Base-by-base conservation (phyloP, 2,797 vertebrate genomes). In the Lepidocolaptes lacrymiger region DNA sequence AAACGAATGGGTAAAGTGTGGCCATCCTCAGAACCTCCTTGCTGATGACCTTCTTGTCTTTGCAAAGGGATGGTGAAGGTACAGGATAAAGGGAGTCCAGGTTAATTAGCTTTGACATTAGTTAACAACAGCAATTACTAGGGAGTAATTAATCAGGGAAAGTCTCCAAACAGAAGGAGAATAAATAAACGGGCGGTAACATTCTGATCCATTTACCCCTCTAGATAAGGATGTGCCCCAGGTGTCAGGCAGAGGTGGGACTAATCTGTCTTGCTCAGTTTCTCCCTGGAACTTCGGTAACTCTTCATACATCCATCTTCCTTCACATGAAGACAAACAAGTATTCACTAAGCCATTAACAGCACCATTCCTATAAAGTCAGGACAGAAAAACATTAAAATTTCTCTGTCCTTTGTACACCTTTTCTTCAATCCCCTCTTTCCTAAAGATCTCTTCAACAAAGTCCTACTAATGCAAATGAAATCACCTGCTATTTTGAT, bases 51-150 rank as follows among this genome's bases (percentile, higher is more conserved):
- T 97, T 91, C 96, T 97, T 24, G 2, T 96, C 88, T 96, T 93
- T 95, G 96, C 72, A 93, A 88, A 85, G 32, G 67, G 82, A 93
- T 94, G 92, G 82, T 93, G 84, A 95, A 97, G 96, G 96, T 97
- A 95, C 89, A 97, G 93, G 96, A 95, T 94, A 89, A 91, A 96
- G 97, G 81, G 91, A 97, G 89, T 92, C 61, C 85, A 97, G 98
- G 97, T 98, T 98, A 98, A 98, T 98, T 98, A 98, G 97, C 95
- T 98, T 95, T 98, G 98, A 98, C 97, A 98, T 98, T 98, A 97
- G 97, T 98, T 98, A 98, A 97, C 98, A 98, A 97, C 97, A 97
- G 97, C 94, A 94, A 98, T 98, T 98, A 98, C 97, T 95, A 97
- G 96, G 96, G 55, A 98, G 97, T 95, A 98, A 98, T 98, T 98